Conservation (phyloP, 2,888 invertebrate species). For the Boloria euphrosyne region DNA sequence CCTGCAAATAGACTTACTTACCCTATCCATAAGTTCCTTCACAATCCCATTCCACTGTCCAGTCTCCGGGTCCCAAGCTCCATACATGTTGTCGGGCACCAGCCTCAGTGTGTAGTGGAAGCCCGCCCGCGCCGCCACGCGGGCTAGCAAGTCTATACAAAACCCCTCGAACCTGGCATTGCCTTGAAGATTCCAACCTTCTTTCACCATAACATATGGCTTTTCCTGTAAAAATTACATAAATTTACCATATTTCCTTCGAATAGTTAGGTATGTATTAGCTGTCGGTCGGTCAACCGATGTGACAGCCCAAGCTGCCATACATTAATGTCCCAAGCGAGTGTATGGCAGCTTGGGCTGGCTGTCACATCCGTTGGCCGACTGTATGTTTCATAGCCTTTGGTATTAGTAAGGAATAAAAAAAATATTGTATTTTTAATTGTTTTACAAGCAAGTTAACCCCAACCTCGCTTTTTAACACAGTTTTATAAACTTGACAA, state of each 20-base stretch:
- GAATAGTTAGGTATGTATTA: too few relatives aligned
- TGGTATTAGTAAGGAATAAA: too few relatives aligned
- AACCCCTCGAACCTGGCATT: conserved; percentile 95
- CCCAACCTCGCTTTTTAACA: too few relatives aligned
- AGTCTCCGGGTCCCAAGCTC: conserved; percentile 92
- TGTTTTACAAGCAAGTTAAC: too few relatives aligned
- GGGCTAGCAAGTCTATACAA: conserved; percentile 93
- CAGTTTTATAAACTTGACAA: too few relatives aligned
- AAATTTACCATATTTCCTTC: not conserved
- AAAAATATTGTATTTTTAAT: too few relatives aligned
- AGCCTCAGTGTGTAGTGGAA: conserved; percentile 93
- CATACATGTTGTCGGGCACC: conserved; percentile 94
- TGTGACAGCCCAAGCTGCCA: too few relatives aligned
- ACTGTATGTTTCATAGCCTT: too few relatives aligned
- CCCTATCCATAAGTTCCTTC: conserved; percentile 92
- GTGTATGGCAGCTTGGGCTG: too few relatives aligned
- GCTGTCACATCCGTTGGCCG: too few relatives aligned
- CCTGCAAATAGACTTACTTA: conserved; percentile 53
- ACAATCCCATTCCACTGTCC: conserved; percentile 96
- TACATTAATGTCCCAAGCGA: too few relatives aligned
- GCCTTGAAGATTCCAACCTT: conserved; percentile 91
- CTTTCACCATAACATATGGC: conserved; percentile 95
- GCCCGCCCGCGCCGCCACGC: conserved; percentile 91
- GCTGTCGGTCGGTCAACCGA: too few relatives aligned
- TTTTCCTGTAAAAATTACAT: conserved; percentile 84